Conservation (phyloP, 2,113 vertebrate genomes). For the Dinomys branickii region DNA sequence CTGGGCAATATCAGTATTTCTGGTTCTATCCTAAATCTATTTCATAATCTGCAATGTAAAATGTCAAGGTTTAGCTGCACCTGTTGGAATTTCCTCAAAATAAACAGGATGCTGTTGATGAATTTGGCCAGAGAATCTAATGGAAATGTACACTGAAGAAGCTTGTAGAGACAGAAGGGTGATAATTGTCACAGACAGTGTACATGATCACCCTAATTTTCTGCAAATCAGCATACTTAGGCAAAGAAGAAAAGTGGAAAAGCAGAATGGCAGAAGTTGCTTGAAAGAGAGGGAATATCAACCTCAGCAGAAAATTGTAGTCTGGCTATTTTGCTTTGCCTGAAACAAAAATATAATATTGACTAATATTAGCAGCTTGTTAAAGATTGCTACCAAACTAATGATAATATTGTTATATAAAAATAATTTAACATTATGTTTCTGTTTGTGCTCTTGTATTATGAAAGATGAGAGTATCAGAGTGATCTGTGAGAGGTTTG, state of each 20-base stretch:
- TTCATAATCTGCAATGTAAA: background rate
- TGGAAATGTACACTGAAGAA: background rate
- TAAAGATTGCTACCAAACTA: background rate
- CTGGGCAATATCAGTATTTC: background rate
- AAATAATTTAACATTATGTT: background rate
- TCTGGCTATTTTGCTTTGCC: background rate
- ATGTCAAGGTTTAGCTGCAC: background rate
- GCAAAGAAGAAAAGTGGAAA: background rate
- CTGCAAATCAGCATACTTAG: background rate
- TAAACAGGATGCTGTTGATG: background rate
- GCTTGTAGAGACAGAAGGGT: background rate
- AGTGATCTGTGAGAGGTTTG: background rate
- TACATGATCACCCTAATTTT: background rate
- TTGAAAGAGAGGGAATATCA: background rate
- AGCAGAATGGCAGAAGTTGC: background rate
- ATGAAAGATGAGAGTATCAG: background rate
- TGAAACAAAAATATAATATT: background rate
- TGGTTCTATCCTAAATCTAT: background rate
- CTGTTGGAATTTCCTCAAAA: slow-evolving; percentile 6
- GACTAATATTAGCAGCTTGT: background rate
- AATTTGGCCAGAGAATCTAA: background rate
- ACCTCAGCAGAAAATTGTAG: rapidly evolving
- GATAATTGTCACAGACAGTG: background rate
- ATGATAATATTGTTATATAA: background rate
- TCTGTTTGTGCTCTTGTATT: background rate